Conservation (phyloP, 2,797 vertebrate species). For the Xenopus petersii region DNA sequence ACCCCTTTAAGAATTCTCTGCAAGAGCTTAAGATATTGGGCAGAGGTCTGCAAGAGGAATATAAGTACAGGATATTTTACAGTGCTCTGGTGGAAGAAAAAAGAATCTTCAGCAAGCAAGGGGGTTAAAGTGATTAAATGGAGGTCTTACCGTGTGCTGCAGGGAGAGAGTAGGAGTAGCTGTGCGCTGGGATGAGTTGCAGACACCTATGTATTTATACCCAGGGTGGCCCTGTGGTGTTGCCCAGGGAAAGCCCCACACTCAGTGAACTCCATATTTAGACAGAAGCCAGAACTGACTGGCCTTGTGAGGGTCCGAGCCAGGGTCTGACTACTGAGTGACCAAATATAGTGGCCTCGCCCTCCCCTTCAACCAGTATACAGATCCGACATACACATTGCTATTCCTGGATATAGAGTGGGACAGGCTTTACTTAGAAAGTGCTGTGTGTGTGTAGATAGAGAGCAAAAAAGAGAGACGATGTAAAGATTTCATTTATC, state of each 20-base stretch:
- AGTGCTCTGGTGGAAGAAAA: not conserved
- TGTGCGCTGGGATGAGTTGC: conserved; percentile 25
- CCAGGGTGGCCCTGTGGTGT: conserved; percentile 19
- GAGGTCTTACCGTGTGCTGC: conserved; percentile 35
- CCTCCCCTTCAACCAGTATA: conserved; percentile 37
- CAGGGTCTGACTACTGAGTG: conserved; percentile 32
- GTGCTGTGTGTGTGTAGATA: conserved; percentile 37
- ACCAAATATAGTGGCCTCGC: conserved; percentile 45
- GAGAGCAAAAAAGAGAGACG: no score
- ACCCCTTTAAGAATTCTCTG: no score
- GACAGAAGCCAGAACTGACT: conserved; percentile 43
- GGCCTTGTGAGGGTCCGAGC: conserved; percentile 44
- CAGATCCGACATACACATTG: conserved; percentile 41
- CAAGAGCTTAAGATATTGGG: no score
- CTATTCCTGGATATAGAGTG: conserved; percentile 45
- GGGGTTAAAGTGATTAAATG: not conserved
- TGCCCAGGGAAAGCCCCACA: conserved; percentile 33
- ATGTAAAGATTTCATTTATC: no score
- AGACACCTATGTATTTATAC: conserved; percentile 35
- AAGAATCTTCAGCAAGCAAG: not conserved
- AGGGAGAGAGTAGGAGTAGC: conserved; percentile 30
- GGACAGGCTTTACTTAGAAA: conserved; percentile 46
- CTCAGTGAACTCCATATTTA: conserved; percentile 44
- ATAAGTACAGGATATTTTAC: not conserved
- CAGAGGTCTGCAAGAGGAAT: no score